Conservation (phyloP, 2,888 invertebrate species). For the Oscheius sp. region DNA sequence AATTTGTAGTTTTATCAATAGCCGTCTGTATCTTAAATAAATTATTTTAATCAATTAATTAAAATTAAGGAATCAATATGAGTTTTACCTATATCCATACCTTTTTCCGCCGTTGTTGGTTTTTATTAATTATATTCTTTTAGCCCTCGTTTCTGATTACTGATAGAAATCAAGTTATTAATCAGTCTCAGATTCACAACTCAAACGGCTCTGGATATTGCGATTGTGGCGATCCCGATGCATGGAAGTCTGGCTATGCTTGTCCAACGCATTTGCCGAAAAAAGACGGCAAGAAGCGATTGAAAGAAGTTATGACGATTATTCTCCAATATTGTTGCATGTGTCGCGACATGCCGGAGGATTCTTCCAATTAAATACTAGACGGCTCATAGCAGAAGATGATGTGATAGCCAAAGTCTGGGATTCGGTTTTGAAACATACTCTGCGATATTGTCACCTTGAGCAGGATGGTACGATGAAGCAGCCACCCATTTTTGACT, state of each 20-base stretch:
- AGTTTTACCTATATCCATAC: no score
- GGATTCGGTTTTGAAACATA: conserved; percentile 20
- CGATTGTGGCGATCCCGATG: conserved; percentile 92
- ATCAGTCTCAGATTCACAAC: conserved; percentile 97
- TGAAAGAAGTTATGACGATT: conserved; percentile 38
- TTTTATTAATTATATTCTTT: no score
- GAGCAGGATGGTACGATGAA: not conserved
- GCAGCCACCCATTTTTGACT: conserved; percentile 46
- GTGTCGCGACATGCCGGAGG: conserved; percentile 17
- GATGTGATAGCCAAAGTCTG: conserved; percentile 78
- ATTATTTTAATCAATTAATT: no score
- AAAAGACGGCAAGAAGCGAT: conserved; percentile 36
- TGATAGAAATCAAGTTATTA: no score
- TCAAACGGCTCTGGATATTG: conserved; percentile 93
- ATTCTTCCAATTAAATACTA: not conserved
- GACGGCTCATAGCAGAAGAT: conserved; percentile 82
- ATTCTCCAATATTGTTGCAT: conserved; percentile 42
- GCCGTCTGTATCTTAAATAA: no score
- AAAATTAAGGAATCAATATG: no score
- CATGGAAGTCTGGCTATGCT: conserved; percentile 87
- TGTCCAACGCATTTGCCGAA: conserved; percentile 82
- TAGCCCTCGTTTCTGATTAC: no score
- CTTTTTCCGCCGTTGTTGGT: no score
- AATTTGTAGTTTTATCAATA: no score
- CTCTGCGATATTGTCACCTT: conserved; percentile 5